Percentiles rank a stretch among this genome's conserved stretches.
These are phyloP conservation scores for Nineta flava DNA, from an alignment of 2,888 invertebrate species.

Conservation along the genomic window DNA sequence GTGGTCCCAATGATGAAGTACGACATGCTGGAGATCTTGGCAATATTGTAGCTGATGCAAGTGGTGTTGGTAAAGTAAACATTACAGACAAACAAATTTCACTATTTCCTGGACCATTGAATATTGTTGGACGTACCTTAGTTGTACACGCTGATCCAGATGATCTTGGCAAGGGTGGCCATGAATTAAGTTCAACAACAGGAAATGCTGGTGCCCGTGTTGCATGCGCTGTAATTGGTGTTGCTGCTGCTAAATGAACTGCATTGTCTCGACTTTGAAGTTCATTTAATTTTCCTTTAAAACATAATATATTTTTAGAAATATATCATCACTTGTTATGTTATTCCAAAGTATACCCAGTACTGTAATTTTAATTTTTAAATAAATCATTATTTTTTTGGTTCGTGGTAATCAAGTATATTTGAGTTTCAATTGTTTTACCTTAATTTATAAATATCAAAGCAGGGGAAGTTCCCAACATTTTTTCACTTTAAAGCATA, in stretches of 20 bases:
- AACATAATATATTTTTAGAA: background rate
- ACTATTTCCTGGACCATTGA: conserved; percentile 46
- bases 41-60: conserved; percentile 49
- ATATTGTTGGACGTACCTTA: conserved; percentile 68
- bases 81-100: conserved; percentile 48
- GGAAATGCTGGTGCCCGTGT: conserved; percentile 88
- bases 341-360: background rate
- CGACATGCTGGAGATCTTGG: conserved; percentile 89
- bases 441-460: no score
- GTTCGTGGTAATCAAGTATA: no score
- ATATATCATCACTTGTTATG: background rate
- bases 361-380: no score
- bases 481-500: no score
- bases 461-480: no score
- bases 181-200: conserved; percentile 81
- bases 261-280: background rate
- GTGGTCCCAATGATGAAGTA: conserved; percentile 50
- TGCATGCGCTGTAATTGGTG: conserved; percentile 79
- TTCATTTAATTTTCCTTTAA: background rate
- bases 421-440: no score
- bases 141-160: conserved; percentile 89
- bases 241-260: conserved; percentile 32
- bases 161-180: conserved; percentile 85
- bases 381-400: no score
- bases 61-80: conserved; percentile 48